Percentiles rank a stretch among this genome's conserved stretches.
phyloP scores from a whole-genome alignment of 2,113 vertebrate genomes.

The Casuarius casuarius region DNA sequence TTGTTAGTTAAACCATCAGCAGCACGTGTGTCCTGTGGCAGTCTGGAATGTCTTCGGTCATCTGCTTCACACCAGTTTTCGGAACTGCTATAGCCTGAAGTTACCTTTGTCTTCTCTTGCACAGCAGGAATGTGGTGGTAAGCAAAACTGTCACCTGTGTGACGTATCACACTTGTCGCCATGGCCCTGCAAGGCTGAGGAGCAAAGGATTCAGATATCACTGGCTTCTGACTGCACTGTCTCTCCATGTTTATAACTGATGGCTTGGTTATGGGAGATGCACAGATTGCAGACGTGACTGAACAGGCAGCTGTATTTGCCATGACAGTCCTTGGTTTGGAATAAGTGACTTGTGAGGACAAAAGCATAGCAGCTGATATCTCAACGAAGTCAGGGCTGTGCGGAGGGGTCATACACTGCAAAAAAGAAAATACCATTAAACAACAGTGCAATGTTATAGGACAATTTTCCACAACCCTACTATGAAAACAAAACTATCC shows the following conservation, averaged over 20 bases:
- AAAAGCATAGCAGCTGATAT: constrained; percentile 68
- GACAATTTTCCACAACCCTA: not conserved
- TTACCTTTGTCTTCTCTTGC: not conserved
- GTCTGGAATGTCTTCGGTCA: not conserved
- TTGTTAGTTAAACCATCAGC: not conserved
- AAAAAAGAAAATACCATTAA: not conserved
- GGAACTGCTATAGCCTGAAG: not conserved
- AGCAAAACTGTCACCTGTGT: constrained; percentile 81
- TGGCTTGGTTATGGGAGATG: constrained; percentile 4
- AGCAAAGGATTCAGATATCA: constrained; percentile 1
- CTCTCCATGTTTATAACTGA: constrained; percentile 32
- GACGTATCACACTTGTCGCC: constrained; percentile 89
- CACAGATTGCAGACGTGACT: not conserved
- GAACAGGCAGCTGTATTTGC: constrained; percentile 49
- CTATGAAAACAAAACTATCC: not conserved
- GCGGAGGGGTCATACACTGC: constrained; percentile 97
- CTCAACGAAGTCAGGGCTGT: constrained; percentile 91
- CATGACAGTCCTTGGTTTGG: constrained; percentile 64
- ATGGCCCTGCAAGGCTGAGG: constrained; percentile 78
- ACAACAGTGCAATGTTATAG: not conserved
- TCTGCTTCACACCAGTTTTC: not conserved
- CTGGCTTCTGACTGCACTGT: constrained; percentile 42
- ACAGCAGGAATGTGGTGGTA: constrained; percentile 74
- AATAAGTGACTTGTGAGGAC: constrained; percentile 74
- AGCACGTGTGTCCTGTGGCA: not conserved